A percentile compares a stretch with the other conserved stretches of the same genome.
These are phyloP conservation scores for Caerostris darwini DNA, from an alignment of 1,140 invertebrate species.

Conservation along the genomic window DNA sequence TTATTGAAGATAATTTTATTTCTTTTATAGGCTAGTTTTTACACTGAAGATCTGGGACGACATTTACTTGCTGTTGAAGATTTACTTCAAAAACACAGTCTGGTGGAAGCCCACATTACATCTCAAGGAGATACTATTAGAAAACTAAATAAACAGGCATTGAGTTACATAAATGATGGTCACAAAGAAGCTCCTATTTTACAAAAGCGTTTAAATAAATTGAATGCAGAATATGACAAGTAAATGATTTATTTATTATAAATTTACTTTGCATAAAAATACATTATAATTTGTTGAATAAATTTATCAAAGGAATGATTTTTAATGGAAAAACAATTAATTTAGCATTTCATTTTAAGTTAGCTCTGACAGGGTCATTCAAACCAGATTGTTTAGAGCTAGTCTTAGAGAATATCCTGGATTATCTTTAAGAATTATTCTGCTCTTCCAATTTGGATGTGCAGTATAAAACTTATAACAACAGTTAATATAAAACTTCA, in stretches of 20 bases:
- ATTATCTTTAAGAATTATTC: too few relatives aligned
- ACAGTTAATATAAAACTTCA: too few relatives aligned
- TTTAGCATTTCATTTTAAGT: too few relatives aligned
- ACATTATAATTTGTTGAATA: too few relatives aligned
- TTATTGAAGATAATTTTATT: background rate
- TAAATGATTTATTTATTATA: slow-evolving; percentile 79
- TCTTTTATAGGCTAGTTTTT: slow-evolving; percentile 86
- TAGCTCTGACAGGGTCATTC: too few relatives aligned
- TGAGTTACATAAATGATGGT: slow-evolving; percentile 81
- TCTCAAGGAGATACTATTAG: slow-evolving; percentile 91
- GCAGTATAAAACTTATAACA: too few relatives aligned
- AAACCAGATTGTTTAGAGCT: too few relatives aligned
- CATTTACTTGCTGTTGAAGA: slow-evolving; percentile 97
- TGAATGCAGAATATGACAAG: slow-evolving; percentile 88
- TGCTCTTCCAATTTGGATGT: too few relatives aligned
- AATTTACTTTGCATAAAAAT: too few relatives aligned
- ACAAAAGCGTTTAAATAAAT: slow-evolving; percentile 86
- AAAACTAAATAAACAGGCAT: slow-evolving; percentile 88
- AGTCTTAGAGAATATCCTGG: too few relatives aligned
- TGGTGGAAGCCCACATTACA: slow-evolving; percentile 93
- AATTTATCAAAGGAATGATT: too few relatives aligned
- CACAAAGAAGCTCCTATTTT: slow-evolving; percentile 85
- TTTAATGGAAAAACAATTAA: too few relatives aligned
- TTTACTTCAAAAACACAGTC: slow-evolving; percentile 93
- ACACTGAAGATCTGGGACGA: slow-evolving; percentile 91